Percentiles rank a stretch among this genome's conserved stretches.
phyloP scores from a whole-genome alignment of 2,888 invertebrate genomes.

The Smittia aterrima region DNA sequence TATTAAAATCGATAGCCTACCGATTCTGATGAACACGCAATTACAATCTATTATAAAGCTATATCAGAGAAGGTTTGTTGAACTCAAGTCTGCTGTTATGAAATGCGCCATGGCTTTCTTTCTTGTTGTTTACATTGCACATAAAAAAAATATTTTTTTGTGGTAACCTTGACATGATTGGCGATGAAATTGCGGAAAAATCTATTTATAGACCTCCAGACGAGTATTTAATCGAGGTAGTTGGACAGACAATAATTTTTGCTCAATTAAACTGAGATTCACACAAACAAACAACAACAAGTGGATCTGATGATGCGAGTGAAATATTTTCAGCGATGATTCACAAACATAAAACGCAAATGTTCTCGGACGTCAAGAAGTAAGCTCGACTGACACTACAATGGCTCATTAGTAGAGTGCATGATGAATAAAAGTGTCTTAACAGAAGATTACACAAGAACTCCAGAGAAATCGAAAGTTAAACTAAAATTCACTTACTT shows the following conservation, averaged over 20 bases:
- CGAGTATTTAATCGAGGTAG: not conserved
- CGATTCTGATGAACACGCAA: too few relatives aligned
- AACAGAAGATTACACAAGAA: too few relatives aligned
- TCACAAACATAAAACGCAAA: not conserved
- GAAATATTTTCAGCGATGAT: not conserved
- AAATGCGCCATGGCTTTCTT: not conserved
- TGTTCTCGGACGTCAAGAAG: not conserved
- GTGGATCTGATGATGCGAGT: not conserved
- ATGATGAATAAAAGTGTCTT: too few relatives aligned
- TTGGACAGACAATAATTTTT: not conserved
- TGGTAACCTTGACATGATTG: not conserved
- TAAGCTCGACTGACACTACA: too few relatives aligned
- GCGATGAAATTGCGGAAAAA: not conserved
- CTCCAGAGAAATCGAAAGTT: not conserved
- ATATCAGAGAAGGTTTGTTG: not conserved
- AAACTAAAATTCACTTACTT: not conserved
- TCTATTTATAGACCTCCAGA: constrained; percentile 2
- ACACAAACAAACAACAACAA: not conserved
- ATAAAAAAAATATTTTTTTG: too few relatives aligned
- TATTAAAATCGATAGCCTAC: not conserved
- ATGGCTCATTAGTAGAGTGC: too few relatives aligned
- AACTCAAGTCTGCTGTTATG: not conserved
- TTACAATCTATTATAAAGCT: too few relatives aligned
- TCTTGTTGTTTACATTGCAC: constrained; percentile 6
- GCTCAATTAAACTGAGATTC: not conserved